These are phyloP conservation scores for Albula goreensis DNA, from an alignment of 2,113 vertebrate species.

Conservation along the genomic window DNA sequence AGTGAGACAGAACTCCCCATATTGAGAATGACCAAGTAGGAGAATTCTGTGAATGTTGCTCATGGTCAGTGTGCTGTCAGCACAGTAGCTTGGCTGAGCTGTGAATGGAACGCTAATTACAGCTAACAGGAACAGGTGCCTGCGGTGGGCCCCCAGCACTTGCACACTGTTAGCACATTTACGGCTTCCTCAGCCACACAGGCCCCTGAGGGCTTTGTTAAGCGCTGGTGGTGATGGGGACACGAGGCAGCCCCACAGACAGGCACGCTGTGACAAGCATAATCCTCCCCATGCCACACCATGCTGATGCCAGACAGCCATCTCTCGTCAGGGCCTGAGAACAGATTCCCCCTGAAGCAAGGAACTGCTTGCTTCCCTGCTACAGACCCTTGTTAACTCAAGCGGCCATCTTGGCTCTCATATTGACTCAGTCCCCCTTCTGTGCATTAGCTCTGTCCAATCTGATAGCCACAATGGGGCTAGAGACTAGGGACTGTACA, in stretches of 20 bases:
- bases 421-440: background rate
- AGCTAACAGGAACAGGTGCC: conserved; percentile 34
- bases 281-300: background rate
- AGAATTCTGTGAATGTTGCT: background rate
- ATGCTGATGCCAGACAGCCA: background rate
- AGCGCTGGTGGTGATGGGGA: conserved; percentile 18
- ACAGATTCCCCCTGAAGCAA: background rate
- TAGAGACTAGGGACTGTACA: background rate
- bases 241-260: conserved; percentile 12
- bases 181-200: conserved; percentile 29
- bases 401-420: background rate
- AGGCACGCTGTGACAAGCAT: background rate
- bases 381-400: background rate
- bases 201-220: background rate
- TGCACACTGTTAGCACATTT: conserved; percentile 39
- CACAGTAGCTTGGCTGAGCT: background rate
- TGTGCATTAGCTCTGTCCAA: background rate
- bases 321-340: background rate
- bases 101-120: conserved; percentile 14
- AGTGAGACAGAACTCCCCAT: background rate
- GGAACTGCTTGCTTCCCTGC: background rate
- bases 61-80: background rate
- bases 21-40: background rate
- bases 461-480: background rate
- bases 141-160: conserved; percentile 16